Percentiles rank a stretch among this genome's conserved stretches.
Conservation (phyloP, 2,113 vertebrate species). For the Daphoenositta chrysoptera region DNA sequence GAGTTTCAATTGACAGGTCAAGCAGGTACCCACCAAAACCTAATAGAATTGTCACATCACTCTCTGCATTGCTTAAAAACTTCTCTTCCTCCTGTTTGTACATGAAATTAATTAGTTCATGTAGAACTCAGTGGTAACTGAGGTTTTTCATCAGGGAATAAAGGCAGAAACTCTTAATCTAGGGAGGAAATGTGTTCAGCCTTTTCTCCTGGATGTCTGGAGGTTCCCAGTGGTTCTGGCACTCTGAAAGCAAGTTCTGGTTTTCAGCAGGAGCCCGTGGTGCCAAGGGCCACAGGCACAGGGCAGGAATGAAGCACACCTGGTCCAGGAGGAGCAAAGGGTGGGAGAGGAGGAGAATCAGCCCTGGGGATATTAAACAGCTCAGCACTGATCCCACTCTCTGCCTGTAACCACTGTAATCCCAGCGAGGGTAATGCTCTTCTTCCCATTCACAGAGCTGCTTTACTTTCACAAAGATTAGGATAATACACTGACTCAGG, state of each 20-base stretch:
- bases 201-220: neutral
- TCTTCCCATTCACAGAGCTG: neutral
- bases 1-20: constrained; percentile 61
- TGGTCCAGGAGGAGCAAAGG: fast-evolving
- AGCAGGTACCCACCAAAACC: neutral
- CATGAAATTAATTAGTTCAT: constrained; percentile 32
- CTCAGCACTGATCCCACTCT: neutral
- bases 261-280: fast-evolving
- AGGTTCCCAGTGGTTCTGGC: neutral
- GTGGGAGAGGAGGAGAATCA: neutral
- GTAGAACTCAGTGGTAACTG: neutral
- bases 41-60: constrained; percentile 50
- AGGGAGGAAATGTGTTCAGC: neutral
- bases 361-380: fast-evolving
- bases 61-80: neutral
- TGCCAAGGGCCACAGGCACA: neutral
- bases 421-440: fast-evolving
- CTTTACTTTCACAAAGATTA: neutral
- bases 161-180: neutral
- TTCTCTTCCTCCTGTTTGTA: neutral
- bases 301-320: neutral
- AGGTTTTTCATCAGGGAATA: neutral
- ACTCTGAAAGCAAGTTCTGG: neutral
- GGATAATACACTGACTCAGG: neutral
- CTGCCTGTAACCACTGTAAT: fast-evolving